phyloP scores from a whole-genome alignment of 2,113 vertebrate genomes.

The Piprites chloris region DNA sequence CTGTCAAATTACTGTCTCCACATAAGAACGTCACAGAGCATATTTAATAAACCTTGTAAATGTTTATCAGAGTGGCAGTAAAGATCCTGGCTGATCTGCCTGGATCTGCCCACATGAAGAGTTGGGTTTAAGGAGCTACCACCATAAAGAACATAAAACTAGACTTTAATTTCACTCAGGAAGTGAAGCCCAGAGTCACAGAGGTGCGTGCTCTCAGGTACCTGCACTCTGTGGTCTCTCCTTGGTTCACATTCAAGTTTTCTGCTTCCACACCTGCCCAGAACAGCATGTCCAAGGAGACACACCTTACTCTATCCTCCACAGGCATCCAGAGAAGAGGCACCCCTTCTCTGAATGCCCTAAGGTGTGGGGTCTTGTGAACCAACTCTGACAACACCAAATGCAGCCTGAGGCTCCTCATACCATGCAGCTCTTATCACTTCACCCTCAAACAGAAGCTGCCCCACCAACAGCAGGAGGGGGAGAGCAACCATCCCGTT shows the following conservation, averaged over 20 bases:
- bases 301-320: neutral
- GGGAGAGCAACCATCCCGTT: neutral
- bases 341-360: neutral
- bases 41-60: neutral
- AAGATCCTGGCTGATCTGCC: neutral
- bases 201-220: neutral
- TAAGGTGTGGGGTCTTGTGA: neutral
- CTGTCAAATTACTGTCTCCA: neutral
- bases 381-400: neutral
- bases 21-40: neutral
- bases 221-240: neutral
- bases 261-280: neutral
- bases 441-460: neutral
- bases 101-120: neutral
- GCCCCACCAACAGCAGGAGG: neutral
- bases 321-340: neutral
- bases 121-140: neutral
- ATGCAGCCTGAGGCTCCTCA: neutral
- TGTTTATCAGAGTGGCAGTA: neutral
- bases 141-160: neutral
- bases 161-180: neutral
- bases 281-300: neutral
- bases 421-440: neutral
- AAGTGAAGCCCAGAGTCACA: neutral
- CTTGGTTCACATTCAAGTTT: neutral